A percentile compares a stretch with the other conserved stretches of the same genome.
These are phyloP conservation scores for Kryptolebias marmoratus DNA, from an alignment of 2,113 vertebrate genomes.

Conservation along the genomic window DNA sequence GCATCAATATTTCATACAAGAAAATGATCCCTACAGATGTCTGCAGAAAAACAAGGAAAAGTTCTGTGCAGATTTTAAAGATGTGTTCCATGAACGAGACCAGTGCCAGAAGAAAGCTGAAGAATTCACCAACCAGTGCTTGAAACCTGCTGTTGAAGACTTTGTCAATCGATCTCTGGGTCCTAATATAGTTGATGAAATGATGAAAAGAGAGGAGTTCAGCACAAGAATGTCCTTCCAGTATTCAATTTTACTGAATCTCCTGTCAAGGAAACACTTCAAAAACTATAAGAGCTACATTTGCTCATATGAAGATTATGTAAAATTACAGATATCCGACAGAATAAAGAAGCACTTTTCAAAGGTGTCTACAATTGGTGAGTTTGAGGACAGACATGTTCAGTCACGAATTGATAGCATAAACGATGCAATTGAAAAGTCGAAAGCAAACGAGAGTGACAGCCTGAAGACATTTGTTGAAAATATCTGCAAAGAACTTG, in stretches of 20 bases:
- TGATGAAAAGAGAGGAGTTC: constrained; percentile 36
- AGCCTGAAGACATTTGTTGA: constrained; percentile 53
- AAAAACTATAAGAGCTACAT: not conserved
- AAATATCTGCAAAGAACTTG: constrained; percentile 52
- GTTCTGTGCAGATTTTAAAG: constrained; percentile 53
- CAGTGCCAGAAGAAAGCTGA: constrained; percentile 72
- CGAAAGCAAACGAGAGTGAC: not conserved
- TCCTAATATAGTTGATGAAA: constrained; percentile 60
- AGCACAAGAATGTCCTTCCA: constrained; percentile 57
- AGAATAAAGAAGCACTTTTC: constrained; percentile 39
- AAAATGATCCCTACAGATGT: constrained; percentile 58
- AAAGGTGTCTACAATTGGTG: not conserved
- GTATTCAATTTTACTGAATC: constrained; percentile 52
- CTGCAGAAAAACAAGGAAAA: constrained; percentile 42
- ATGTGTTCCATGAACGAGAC: constrained; percentile 61
- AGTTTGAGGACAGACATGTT: constrained; percentile 36
- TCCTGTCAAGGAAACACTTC: constrained; percentile 25
- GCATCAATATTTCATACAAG: constrained; percentile 51
- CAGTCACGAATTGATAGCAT: constrained; percentile 37
- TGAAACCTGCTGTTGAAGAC: constrained; percentile 58
- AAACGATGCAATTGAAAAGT: constrained; percentile 31
- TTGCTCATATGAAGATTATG: constrained; percentile 28
- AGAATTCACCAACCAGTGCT: constrained; percentile 57
- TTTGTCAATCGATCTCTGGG: constrained; percentile 55
- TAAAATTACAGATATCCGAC: constrained; percentile 35